Evolutionary conservation across 2,888 invertebrate genomes (phyloP).

Genomic region (Trilocha varians): DNA sequence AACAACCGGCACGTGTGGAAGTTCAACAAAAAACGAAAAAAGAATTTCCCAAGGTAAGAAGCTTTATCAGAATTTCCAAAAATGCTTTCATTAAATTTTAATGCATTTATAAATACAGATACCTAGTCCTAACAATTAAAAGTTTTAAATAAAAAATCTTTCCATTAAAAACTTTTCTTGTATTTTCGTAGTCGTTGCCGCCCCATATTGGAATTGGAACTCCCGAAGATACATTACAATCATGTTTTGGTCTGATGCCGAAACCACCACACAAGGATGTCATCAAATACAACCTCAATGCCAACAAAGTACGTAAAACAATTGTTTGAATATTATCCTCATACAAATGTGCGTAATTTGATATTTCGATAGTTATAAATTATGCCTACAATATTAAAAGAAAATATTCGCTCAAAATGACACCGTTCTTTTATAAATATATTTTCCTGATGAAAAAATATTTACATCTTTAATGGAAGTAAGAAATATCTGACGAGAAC

Average conservation of each 20-base stretch:
- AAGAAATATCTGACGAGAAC: background rate
- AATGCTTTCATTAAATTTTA: background rate
- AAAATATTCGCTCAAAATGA: too few species aligned
- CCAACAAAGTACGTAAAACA: slow-evolving; percentile 64
- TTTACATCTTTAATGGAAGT: too few species aligned
- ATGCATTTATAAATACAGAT: too few species aligned
- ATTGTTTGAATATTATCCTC: background rate
- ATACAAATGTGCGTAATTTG: background rate
- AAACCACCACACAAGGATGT: slow-evolving; percentile 83
- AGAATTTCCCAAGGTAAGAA: slow-evolving; percentile 50
- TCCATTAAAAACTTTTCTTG: too few species aligned
- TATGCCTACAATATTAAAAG: background rate
- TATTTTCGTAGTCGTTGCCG: slow-evolving; percentile 50
- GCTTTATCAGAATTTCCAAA: too few species aligned
- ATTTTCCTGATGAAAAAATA: too few species aligned
- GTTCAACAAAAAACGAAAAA: slow-evolving; percentile 41
- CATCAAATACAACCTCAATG: slow-evolving; percentile 82
- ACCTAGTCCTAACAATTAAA: too few species aligned
- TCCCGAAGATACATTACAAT: slow-evolving; percentile 84
- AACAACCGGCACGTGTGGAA: slow-evolving; percentile 56
- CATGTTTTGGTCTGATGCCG: slow-evolving; percentile 79
- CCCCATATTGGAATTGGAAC: slow-evolving; percentile 84
- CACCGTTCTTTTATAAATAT: too few species aligned
- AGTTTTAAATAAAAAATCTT: too few species aligned
- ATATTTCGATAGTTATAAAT: background rate